Percentiles rank a stretch among this genome's conserved stretches.
Conservation (phyloP, 2,888 invertebrate genomes). For the Cheilosia impressa region DNA sequence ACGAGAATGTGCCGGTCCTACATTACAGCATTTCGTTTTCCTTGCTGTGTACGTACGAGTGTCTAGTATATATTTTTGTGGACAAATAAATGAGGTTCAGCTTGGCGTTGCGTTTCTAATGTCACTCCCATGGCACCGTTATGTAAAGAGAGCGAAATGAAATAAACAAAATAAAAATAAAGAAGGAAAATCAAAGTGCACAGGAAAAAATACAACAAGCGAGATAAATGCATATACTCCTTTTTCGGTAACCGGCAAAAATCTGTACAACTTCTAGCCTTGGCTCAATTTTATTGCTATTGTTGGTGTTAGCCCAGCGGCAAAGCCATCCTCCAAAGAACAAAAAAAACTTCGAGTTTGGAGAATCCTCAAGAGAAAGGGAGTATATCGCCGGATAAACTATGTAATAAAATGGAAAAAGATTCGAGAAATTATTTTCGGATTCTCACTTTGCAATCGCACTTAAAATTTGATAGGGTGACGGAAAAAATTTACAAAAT, state of each 20-base stretch:
- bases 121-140: conserved; percentile 61
- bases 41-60: neutral
- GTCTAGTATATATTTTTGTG: conserved; percentile 9
- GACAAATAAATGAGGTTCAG: conserved; percentile 70
- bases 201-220: conserved; percentile 2
- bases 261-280: conserved; percentile 3
- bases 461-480: conserved; percentile 42
- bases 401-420: conserved; percentile 58
- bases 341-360: conserved; percentile 9
- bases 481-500: neutral
- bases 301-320: conserved; percentile 5
- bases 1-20: conserved; percentile 23
- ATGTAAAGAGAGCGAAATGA: conserved; percentile 10
- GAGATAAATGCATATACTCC: conserved; percentile 37
- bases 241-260: conserved; percentile 1
- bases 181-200: conserved; percentile 8
- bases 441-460: conserved; percentile 40
- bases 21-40: neutral
- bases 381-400: conserved; percentile 55
- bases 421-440: conserved; percentile 54
- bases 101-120: conserved; percentile 62
- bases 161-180: conserved; percentile 12
- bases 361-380: conserved; percentile 27
- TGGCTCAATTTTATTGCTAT: neutral
- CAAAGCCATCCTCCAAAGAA: neutral